Percentiles rank a stretch among this genome's conserved stretches.
phyloP scores from a whole-genome alignment of 53 echinoderm and acorn worm species.

The Pentamera pediparva region DNA sequence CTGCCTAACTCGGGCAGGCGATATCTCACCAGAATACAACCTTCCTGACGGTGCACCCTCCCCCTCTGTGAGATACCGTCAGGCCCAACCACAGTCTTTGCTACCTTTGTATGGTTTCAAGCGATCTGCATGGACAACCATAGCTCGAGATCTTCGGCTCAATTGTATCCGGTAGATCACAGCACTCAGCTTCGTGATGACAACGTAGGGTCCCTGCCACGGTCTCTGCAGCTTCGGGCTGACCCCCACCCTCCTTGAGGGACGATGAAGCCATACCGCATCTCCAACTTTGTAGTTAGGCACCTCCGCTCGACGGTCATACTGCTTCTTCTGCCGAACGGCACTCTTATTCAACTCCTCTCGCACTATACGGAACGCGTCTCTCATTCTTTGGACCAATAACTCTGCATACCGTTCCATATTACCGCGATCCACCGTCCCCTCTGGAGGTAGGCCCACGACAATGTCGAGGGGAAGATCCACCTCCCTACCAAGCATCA shows the following conservation, averaged over 20 bases:
- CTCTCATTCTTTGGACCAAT: background rate
- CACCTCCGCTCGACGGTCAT: conserved; percentile 11
- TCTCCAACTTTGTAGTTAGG: background rate
- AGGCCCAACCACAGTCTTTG: background rate
- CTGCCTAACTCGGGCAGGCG: too few relatives aligned
- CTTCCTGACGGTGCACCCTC: too few relatives aligned
- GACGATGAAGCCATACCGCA: conserved; percentile 43
- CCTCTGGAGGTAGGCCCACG: background rate
- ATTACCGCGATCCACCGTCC: background rate
- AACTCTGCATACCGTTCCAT: background rate
- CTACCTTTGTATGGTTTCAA: background rate
- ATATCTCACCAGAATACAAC: too few relatives aligned
- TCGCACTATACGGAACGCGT: background rate
- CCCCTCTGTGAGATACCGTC: too few relatives aligned
- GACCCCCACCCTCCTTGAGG: conserved; percentile 17
- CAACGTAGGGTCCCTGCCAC: conserved; percentile 37
- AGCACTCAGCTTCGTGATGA: conserved; percentile 23
- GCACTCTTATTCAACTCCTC: background rate
- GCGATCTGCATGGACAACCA: background rate
- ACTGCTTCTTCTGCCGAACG: conserved; percentile 22
- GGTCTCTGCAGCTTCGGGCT: conserved; percentile 20
- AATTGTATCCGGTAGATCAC: conserved; percentile 25
- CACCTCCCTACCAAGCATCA: conserved; percentile 36
- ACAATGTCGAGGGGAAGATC: conserved; percentile 22
- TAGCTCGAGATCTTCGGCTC: conserved; percentile 9